These are phyloP conservation scores for Clusia tigrina DNA, from an alignment of 2,888 invertebrate species.

Conservation along the genomic window DNA sequence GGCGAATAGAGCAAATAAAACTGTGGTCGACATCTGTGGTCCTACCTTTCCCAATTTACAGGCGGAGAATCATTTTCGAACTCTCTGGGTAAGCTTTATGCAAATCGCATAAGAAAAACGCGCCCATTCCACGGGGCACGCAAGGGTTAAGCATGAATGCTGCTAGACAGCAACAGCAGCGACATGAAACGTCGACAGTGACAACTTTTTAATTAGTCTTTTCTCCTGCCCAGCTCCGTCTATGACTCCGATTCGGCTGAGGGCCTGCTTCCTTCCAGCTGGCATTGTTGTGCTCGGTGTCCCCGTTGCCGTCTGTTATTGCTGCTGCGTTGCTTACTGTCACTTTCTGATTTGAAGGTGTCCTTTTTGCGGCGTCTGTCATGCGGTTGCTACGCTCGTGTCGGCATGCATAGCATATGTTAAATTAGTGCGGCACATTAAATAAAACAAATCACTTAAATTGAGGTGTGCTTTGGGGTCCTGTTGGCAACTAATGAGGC, in stretches of 20 bases:
- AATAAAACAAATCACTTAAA: conserved; percentile 39
- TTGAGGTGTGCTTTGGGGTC: conserved; percentile 19
- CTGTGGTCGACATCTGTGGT: not conserved
- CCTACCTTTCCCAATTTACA: conserved; percentile 6
- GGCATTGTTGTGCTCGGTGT: not conserved
- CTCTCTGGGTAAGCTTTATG: not conserved
- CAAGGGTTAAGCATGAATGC: conserved; percentile 3
- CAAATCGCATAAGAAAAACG: conserved; percentile 6
- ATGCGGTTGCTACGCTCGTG: not conserved
- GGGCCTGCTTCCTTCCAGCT: not conserved
- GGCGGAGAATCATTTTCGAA: conserved; percentile 1
- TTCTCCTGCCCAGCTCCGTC: not conserved
- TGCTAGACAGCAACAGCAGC: not conserved
- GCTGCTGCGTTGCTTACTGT: not conserved
- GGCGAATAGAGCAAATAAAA: conserved; percentile 3
- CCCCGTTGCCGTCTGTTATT: not conserved
- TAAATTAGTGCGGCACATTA: conserved; percentile 37
- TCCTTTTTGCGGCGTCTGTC: not conserved
- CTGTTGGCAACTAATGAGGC: no score
- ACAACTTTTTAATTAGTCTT: conserved; percentile 12
- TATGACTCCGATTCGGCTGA: no score
- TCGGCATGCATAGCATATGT: conserved; percentile 25
- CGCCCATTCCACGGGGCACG: not conserved
- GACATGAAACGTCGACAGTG: not conserved
- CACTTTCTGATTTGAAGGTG: not conserved